Evolutionary conservation across 2,888 invertebrate species (phyloP).

Genomic region (Herminia tarsipennalis): DNA sequence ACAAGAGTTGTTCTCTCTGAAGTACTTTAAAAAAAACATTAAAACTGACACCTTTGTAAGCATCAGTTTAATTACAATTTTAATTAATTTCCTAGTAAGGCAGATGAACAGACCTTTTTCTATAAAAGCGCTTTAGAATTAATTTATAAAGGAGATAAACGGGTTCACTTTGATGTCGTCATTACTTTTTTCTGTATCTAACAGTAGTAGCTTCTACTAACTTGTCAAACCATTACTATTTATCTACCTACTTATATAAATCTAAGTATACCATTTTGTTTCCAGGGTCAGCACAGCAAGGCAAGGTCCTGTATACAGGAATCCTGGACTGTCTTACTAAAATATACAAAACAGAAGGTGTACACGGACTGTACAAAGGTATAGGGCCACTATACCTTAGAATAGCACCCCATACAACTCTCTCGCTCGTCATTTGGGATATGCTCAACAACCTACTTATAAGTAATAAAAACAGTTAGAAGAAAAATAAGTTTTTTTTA

Average conservation of each 20-base stretch:
- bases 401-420: conserved; percentile 91
- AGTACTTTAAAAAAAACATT: no score
- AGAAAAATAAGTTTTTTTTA: neutral
- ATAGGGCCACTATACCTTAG: conserved; percentile 90
- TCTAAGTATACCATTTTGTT: conserved; percentile 16
- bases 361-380: conserved; percentile 92
- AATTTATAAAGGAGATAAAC: no score
- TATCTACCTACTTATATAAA: neutral
- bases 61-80: no score
- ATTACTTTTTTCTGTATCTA: no score
- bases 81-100: no score
- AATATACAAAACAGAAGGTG: conserved; percentile 91
- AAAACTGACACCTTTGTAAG: no score
- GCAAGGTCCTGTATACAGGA: conserved; percentile 89
- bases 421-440: conserved; percentile 68
- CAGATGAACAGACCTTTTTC: no score
- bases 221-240: no score
- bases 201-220: no score
- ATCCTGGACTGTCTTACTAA: conserved; percentile 91
- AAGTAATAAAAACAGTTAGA: neutral
- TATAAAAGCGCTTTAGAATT: no score
- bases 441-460: neutral
- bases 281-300: conserved; percentile 86
- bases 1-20: no score
- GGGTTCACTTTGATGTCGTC: no score